Evolutionary conservation across 2,797 vertebrate genomes (phyloP).

Genomic region (Momotus momota): DNA sequence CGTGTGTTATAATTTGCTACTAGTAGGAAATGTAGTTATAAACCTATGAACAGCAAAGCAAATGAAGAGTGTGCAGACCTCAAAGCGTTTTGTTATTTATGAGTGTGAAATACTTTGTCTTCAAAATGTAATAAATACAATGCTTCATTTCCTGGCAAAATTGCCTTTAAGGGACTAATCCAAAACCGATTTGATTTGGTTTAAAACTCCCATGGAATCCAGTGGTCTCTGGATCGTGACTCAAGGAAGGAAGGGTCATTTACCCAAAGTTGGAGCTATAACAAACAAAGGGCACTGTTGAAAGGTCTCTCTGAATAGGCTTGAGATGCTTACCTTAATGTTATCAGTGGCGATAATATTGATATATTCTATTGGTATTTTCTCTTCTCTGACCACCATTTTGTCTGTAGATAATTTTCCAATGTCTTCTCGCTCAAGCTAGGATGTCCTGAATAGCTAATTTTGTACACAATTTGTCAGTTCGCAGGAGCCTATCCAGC

Average conservation of each 20-base stretch:
- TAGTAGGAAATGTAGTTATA: not conserved
- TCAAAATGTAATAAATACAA: not conserved
- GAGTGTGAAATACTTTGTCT: not conserved
- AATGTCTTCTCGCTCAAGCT: not conserved
- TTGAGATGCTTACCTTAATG: not conserved
- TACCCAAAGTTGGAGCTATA: not conserved
- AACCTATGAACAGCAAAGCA: not conserved
- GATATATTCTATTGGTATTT: not conserved
- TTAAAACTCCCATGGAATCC: not conserved
- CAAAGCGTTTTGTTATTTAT: not conserved
- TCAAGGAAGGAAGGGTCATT: not conserved
- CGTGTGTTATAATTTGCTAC: not conserved
- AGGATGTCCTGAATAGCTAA: constrained; percentile 11
- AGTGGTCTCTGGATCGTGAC: not conserved
- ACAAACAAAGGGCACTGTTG: not conserved
- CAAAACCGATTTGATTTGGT: not conserved
- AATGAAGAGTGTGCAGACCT: not conserved
- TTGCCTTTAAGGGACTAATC: not conserved
- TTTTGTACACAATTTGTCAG: not conserved
- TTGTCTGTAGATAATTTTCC: constrained; percentile 25
- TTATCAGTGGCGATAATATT: not conserved
- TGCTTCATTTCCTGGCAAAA: not conserved
- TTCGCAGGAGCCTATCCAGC: constrained; percentile 13
- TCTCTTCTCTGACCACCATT: not conserved
- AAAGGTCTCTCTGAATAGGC: not conserved